A percentile compares a stretch with the other conserved stretches of the same genome.
Conservation (phyloP, 1,140 invertebrate species). For the Anastrepha ludens region DNA sequence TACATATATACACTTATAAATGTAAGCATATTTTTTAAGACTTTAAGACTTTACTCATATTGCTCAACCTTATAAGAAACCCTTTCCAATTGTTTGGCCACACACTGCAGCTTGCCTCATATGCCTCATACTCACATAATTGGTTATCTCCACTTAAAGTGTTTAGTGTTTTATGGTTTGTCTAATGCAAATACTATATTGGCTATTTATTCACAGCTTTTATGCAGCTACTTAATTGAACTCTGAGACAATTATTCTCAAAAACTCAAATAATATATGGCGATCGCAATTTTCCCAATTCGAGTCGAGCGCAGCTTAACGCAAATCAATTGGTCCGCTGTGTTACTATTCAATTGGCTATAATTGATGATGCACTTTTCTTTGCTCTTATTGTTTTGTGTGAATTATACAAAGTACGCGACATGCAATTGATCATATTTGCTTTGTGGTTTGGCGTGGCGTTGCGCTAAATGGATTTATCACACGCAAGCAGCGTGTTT, state of each 20-base stretch:
- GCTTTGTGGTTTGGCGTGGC: neutral
- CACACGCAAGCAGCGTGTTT: neutral
- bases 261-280: neutral
- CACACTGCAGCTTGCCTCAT: too few species aligned
- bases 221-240: neutral
- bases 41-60: too few species aligned
- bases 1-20: too few species aligned
- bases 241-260: neutral
- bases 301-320: neutral
- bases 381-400: neutral
- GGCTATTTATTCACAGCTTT: too few species aligned
- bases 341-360: conserved; percentile 9
- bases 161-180: too few species aligned
- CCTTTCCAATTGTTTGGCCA: too few species aligned
- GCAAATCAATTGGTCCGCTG: neutral
- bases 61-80: too few species aligned
- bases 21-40: too few species aligned
- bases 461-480: conserved; percentile 20
- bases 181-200: too few species aligned
- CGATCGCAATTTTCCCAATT: neutral
- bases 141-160: too few species aligned
- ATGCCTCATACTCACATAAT: too few species aligned
- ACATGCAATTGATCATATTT: conserved; percentile 42
- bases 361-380: conserved; percentile 22
- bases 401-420: neutral